phyloP scores from a whole-genome alignment of 2,888 invertebrate genomes.

The Erebia epiphron region DNA sequence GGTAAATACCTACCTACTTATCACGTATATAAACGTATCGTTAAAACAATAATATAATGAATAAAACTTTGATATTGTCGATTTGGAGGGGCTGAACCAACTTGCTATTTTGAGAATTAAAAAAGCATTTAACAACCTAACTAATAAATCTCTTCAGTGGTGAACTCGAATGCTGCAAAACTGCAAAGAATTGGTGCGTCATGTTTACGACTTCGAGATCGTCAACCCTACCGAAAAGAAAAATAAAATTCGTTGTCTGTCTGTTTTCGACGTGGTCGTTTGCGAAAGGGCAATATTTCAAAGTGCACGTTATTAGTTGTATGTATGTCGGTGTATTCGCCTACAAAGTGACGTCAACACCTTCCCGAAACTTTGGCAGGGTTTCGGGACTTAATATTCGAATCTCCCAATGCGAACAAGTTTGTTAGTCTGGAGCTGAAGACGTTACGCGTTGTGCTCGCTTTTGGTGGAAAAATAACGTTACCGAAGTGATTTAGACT shows the following conservation, averaged over 20 bases:
- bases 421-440: slow-evolving; percentile 77
- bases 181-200: background rate
- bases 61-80: too few species aligned
- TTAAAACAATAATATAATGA: too few species aligned
- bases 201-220: background rate
- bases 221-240: slow-evolving; percentile 16
- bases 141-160: too few species aligned
- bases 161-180: background rate
- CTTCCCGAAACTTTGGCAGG: slow-evolving; percentile 80
- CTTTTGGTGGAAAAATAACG: slow-evolving; percentile 36
- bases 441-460: slow-evolving; percentile 51
- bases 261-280: slow-evolving; percentile 46
- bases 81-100: too few species aligned
- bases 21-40: too few species aligned
- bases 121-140: too few species aligned
- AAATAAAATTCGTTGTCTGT: slow-evolving; percentile 12
- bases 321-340: slow-evolving; percentile 58
- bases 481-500: slow-evolving; percentile 25
- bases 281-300: slow-evolving; percentile 60
- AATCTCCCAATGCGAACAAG: slow-evolving; percentile 70
- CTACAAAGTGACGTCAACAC: slow-evolving; percentile 71
- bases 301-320: slow-evolving; percentile 60
- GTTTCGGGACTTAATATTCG: slow-evolving; percentile 75
- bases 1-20: too few species aligned
- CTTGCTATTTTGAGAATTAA: too few species aligned